phyloP scores from a whole-genome alignment of 2,797 vertebrate species.

The Syngnathus rostellatus region DNA sequence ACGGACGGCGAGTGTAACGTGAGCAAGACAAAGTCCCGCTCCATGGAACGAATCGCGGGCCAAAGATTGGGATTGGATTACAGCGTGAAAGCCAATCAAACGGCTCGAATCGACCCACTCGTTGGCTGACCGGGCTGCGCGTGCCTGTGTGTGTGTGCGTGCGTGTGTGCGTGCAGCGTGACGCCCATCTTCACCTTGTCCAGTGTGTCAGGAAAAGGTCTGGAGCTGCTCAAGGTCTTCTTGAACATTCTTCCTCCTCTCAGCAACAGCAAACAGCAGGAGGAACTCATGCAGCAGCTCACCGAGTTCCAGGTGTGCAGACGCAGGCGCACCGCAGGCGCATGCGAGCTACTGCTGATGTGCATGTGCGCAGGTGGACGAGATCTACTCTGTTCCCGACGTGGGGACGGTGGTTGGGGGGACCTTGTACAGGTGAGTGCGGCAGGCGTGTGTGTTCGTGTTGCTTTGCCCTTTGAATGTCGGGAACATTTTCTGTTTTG shows the following conservation, averaged over 20 bases:
- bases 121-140: too few species aligned
- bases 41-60: too few species aligned
- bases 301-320: constrained; percentile 89
- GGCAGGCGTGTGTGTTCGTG: too few species aligned
- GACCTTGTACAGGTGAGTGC: constrained; percentile 86
- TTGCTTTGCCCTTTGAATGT: too few species aligned
- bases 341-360: background rate
- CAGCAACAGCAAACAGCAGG: constrained; percentile 96
- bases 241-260: constrained; percentile 94
- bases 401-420: constrained; percentile 98
- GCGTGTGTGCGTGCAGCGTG: constrained; percentile 64
- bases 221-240: constrained; percentile 93
- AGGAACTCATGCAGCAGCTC: constrained; percentile 96
- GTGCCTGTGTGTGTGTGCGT: too few species aligned
- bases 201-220: constrained; percentile 89
- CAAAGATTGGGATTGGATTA: too few species aligned
- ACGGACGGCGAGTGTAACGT: too few species aligned
- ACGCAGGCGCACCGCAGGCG: background rate
- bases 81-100: too few species aligned
- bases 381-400: constrained; percentile 97
- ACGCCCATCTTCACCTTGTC: constrained; percentile 95
- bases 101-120: too few species aligned
- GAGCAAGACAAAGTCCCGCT: too few species aligned
- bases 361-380: constrained; percentile 79
- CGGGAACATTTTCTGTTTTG: too few species aligned